Conservation (phyloP, 1,140 invertebrate species). For the Gonioctena quinquepunctata region DNA sequence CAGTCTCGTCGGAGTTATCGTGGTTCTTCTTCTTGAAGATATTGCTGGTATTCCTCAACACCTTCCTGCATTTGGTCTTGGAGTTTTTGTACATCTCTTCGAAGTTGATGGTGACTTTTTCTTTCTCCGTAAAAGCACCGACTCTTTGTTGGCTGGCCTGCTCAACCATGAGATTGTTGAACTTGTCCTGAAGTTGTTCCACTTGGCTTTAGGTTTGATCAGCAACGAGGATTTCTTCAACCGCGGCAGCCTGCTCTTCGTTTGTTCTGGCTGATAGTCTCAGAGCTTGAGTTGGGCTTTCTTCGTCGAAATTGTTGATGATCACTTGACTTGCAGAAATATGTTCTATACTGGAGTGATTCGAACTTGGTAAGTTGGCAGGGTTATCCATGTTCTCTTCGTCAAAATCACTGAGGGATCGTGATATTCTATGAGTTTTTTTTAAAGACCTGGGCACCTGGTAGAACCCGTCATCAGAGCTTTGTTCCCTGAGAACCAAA, state of each 20-base stretch:
- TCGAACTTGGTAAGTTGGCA: slow-evolving; percentile 19
- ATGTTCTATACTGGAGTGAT: slow-evolving; percentile 47
- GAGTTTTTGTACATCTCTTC: slow-evolving; percentile 52
- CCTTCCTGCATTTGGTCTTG: slow-evolving; percentile 49
- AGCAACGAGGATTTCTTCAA: slow-evolving; percentile 34
- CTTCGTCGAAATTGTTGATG: slow-evolving; percentile 4
- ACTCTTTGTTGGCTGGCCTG: slow-evolving; percentile 49
- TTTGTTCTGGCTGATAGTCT: slow-evolving; percentile 2
- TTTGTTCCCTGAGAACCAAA: slow-evolving; percentile 17
- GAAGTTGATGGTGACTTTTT: slow-evolving; percentile 44
- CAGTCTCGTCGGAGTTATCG: neutral
- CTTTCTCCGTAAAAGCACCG: slow-evolving; percentile 44
- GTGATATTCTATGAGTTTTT: slow-evolving; percentile 39
- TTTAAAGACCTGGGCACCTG: slow-evolving; percentile 46
- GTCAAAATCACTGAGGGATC: slow-evolving; percentile 50
- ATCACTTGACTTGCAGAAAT: slow-evolving; percentile 48
- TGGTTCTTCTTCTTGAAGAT: slow-evolving; percentile 38
- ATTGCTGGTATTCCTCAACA: slow-evolving; percentile 50
- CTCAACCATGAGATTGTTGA: slow-evolving; percentile 45
- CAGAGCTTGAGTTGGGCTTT: neutral
- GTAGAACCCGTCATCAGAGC: slow-evolving; percentile 48
- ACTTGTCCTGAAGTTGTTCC: slow-evolving; percentile 48
- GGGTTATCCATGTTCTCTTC: slow-evolving; percentile 36
- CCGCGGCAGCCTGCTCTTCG: neutral
- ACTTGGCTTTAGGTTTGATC: slow-evolving; percentile 41